Percentiles rank a stretch among this genome's conserved stretches.
These are phyloP conservation scores for Calliphora vicina DNA, from an alignment of 1,140 invertebrate species.

Conservation along the genomic window DNA sequence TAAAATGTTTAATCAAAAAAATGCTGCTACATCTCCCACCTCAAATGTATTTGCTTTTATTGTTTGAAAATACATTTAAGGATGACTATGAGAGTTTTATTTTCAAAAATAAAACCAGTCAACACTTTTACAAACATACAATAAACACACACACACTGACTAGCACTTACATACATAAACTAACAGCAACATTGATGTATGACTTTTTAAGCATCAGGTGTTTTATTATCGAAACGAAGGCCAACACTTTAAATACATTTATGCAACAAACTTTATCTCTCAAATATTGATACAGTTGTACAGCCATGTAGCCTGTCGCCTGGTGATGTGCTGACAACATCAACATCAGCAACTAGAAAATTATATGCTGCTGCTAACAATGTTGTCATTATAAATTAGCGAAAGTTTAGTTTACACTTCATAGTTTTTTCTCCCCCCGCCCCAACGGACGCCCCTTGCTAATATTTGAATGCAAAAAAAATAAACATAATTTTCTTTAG, in stretches of 20 bases:
- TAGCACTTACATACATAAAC: not conserved
- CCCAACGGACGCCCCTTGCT: too few relatives aligned
- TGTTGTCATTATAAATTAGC: conserved; percentile 34
- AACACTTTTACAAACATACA: not conserved
- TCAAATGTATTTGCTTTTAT: not conserved
- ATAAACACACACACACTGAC: not conserved
- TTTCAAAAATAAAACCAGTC: conserved; percentile 9
- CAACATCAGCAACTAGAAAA: not conserved
- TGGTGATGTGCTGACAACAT: not conserved
- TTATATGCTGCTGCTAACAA: not conserved
- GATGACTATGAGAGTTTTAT: conserved; percentile 14
- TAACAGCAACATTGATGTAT: conserved; percentile 20
- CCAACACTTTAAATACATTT: conserved; percentile 7
- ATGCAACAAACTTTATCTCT: conserved; percentile 5
- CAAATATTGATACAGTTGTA: conserved; percentile 21
- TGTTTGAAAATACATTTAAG: conserved; percentile 1
- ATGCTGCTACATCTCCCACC: not conserved
- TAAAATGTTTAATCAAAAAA: too few relatives aligned
- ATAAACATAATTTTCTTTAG: not conserved
- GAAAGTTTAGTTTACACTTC: not conserved
- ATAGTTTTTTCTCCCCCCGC: too few relatives aligned
- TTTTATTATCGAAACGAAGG: not conserved
- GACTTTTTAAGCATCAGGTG: conserved; percentile 30
- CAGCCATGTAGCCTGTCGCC: not conserved
- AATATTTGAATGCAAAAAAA: too few relatives aligned